Percentiles rank a stretch among this genome's conserved stretches.
Conservation (phyloP, 2,113 vertebrate species). For the Tympanuchus pallidicinctus region DNA sequence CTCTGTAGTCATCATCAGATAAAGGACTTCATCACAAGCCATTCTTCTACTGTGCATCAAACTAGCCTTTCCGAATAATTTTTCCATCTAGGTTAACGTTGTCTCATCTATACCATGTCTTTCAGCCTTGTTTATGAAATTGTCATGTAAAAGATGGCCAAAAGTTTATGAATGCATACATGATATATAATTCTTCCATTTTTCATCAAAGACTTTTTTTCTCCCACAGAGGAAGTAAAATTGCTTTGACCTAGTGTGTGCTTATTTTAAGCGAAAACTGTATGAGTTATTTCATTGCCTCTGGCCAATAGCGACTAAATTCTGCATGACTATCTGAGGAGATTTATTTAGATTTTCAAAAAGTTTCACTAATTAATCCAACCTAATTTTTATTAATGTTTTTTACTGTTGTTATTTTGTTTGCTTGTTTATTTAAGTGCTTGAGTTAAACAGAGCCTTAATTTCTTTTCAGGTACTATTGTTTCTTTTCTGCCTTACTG, state of each 20-base stretch:
- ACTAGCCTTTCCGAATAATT: neutral
- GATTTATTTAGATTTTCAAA: slow-evolving; percentile 19
- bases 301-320: neutral
- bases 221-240: neutral
- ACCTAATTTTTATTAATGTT: neutral
- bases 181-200: neutral
- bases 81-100: neutral
- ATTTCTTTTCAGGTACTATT: neutral
- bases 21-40: neutral
- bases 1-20: neutral
- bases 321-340: neutral
- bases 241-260: neutral
- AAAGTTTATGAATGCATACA: neutral
- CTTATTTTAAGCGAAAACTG: neutral
- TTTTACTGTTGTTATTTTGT: neutral
- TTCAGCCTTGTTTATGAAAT: neutral
- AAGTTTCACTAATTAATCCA: neutral
- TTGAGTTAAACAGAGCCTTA: neutral
- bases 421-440: neutral
- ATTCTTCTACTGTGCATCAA: neutral
- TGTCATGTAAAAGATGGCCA: neutral
- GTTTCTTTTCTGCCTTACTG: neutral
- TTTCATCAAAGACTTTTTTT: neutral
- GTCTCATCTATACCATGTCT: neutral
- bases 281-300: neutral